Evolutionary conservation across 2,113 vertebrate genomes (phyloP).

Genomic region (Tylochromis polylepis): DNA sequence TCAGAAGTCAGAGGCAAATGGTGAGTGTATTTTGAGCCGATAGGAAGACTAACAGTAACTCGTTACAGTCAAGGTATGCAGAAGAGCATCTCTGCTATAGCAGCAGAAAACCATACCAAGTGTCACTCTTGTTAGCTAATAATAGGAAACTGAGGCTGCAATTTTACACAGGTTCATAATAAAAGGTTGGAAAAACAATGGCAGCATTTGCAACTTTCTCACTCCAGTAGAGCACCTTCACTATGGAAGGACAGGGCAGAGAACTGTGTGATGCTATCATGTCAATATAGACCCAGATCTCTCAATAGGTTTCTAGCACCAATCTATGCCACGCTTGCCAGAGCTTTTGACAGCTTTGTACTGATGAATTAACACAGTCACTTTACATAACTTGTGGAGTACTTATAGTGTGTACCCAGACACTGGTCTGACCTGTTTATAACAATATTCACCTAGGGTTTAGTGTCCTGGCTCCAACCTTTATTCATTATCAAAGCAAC

Average conservation of each 20-base stretch:
- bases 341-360: conserved; percentile 32
- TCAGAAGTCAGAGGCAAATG: not conserved
- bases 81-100: not conserved
- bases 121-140: not conserved
- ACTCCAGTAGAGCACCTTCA: not conserved
- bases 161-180: not conserved
- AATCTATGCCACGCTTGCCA: not conserved
- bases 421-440: conserved; percentile 2
- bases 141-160: not conserved
- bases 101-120: not conserved
- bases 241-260: not conserved
- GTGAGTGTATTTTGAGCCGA: not conserved
- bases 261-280: not conserved
- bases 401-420: conserved; percentile 6
- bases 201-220: not conserved
- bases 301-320: not conserved
- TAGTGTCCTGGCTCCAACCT: not conserved
- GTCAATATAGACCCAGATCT: not conserved
- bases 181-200: not conserved
- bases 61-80: not conserved
- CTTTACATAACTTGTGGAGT: conserved; percentile 1
- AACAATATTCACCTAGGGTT: not conserved
- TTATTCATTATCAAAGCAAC: not conserved
- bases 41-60: not conserved
- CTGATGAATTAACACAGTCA: conserved; percentile 35